Evolutionary conservation across 2,888 invertebrate species (phyloP).

Genomic region (Electrophaes corylata): DNA sequence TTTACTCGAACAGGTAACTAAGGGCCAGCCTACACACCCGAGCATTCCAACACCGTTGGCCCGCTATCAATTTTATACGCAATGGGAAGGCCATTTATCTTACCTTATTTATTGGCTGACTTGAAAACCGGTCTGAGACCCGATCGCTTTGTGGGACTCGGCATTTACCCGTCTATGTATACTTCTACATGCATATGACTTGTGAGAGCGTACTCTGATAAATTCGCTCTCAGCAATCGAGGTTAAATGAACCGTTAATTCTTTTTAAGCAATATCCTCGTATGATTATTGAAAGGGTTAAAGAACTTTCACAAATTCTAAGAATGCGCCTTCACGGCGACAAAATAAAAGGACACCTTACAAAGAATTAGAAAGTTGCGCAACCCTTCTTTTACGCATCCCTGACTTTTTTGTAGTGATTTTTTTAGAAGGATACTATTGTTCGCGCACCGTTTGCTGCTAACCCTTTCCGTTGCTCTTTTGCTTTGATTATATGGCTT

Average conservation of each 20-base stretch:
- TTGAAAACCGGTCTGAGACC: constrained; percentile 75
- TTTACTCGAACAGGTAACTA: constrained; percentile 54
- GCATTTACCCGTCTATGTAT: constrained; percentile 66
- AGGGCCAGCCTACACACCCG: constrained; percentile 62
- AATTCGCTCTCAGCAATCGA: constrained; percentile 52
- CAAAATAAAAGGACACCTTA: constrained; percentile 67
- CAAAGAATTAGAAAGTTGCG: constrained; percentile 83
- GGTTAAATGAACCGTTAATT: constrained; percentile 58
- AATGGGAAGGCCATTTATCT: constrained; percentile 82
- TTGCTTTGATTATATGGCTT: constrained; percentile 61
- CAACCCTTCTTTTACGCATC: constrained; percentile 77
- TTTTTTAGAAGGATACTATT: constrained; percentile 73
- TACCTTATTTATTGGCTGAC: constrained; percentile 81
- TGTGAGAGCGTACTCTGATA: constrained; percentile 48
- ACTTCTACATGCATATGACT: constrained; percentile 51
- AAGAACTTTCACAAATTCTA: constrained; percentile 73
- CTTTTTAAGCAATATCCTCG: constrained; percentile 45
- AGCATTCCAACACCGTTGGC: constrained; percentile 71
- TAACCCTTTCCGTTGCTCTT: constrained; percentile 81
- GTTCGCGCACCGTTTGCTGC: constrained; percentile 68
- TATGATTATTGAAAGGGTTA: constrained; percentile 59
- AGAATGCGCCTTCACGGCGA: constrained; percentile 60
- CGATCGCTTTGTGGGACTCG: constrained; percentile 64
- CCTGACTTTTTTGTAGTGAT: constrained; percentile 68
- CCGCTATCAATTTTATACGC: constrained; percentile 82